Percentiles rank a stretch among this genome's conserved stretches.
Conservation (phyloP, 2,888 invertebrate species). For the Nasonia oneida region DNA sequence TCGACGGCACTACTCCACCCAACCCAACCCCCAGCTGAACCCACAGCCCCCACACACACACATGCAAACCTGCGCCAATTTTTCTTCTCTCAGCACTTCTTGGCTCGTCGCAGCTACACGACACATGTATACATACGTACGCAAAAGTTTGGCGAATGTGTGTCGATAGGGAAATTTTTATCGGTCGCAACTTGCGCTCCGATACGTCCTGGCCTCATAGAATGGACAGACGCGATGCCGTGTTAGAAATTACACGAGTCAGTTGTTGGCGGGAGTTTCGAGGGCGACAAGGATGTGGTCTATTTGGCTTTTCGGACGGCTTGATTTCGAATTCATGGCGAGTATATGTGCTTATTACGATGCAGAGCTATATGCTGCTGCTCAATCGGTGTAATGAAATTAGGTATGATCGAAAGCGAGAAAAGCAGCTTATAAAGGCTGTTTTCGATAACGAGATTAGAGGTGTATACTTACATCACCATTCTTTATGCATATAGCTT, state of each 20-base stretch:
- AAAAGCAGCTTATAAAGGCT: neutral
- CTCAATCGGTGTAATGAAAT: neutral
- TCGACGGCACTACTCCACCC: neutral
- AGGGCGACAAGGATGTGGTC: neutral
- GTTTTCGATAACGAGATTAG: neutral
- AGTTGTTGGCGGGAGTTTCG: neutral
- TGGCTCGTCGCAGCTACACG: neutral
- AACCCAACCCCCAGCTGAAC: neutral
- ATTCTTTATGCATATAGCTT: too few relatives aligned
- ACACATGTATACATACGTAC: neutral
- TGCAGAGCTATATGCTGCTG: neutral
- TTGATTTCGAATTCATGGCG: neutral
- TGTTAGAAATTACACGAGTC: neutral
- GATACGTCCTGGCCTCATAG: neutral
- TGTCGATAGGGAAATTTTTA: neutral
- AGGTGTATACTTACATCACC: neutral
- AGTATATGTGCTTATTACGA: neutral
- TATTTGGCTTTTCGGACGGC: neutral
- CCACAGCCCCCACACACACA: neutral
- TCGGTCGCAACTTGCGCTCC: neutral
- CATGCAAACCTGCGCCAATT: neutral
- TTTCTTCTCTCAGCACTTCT: neutral
- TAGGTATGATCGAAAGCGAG: slow-evolving; percentile 3
- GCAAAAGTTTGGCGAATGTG: neutral
- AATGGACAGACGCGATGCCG: neutral